Evolutionary conservation across 2,113 vertebrate genomes (phyloP), one percentile per base, ranked within the genome.

Genomic region (Spermophilus dauricus): DNA sequence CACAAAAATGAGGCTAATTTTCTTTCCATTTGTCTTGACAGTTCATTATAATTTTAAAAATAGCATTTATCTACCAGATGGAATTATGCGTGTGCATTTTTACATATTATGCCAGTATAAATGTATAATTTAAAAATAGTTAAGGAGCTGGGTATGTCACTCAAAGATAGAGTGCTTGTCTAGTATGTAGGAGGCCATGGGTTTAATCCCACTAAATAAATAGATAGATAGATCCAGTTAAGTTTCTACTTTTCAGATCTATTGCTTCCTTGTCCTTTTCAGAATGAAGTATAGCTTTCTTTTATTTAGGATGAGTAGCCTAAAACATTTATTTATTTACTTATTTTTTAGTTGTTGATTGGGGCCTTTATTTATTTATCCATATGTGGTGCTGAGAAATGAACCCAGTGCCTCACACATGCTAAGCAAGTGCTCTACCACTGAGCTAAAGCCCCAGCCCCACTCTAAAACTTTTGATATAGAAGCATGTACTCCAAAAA

Each of bases 231-330:
- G 56, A 51, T 22, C 16, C 24, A 80, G 34, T 53, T 75, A 32
- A 45, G 48, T 75, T 88, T 48, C 45, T 91, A 26, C 11, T 91
- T 91, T 93, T 88, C 77, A 93, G 58, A 63, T 75, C 32, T 81
- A 34, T 72, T 28, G 22, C 6, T 26, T 22, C 81, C n/a, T 78
- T 86, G 37, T 51, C 12, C 14, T 91, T 89, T 96, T 78, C 6
- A 94, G 37, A 94, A 72, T 37, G 24, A 95, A 96, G 61, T 63
- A 42, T 30, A 18, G 42, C 94, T 94, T 96, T 77, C 69, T 18
- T 0, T 76, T 90, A 72, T 30, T 65, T 94, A 83, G 37, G 24
- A 69, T 4, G 0, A 82, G 9, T 45, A 91, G 18, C 34, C 37
- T 34, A 69, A 89, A 89, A 94, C 73, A 51, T 51, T 45, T 51